These are phyloP conservation scores for Otus sunia DNA, from an alignment of 2,113 vertebrate genomes.

Conservation along the genomic window DNA sequence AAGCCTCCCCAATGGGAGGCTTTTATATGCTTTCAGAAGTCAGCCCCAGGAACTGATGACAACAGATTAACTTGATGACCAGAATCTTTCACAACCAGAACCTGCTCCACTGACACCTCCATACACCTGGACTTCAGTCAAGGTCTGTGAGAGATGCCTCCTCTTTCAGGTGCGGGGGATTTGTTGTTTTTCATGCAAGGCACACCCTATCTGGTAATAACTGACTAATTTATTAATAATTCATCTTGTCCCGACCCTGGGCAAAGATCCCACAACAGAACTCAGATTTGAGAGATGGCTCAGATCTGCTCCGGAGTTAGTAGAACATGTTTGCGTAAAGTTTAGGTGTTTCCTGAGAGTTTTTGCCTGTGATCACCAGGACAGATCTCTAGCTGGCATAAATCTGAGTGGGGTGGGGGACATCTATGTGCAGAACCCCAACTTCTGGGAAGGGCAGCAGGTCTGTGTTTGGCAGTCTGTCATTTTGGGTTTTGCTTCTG, in stretches of 20 bases:
- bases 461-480: neutral
- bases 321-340: neutral
- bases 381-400: neutral
- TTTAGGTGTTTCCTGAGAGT: neutral
- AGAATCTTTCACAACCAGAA: constrained; percentile 59
- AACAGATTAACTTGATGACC: constrained; percentile 40
- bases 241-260: neutral
- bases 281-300: accelerated
- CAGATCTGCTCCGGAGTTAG: accelerated
- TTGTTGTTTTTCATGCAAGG: neutral
- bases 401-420: neutral
- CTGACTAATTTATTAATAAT: neutral
- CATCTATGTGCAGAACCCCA: too few species aligned
- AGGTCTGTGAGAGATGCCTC: neutral
- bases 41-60: neutral
- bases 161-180: neutral
- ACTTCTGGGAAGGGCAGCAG: neutral
- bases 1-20: neutral
- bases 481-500: neutral
- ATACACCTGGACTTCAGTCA: constrained; percentile 25
- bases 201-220: constrained; percentile 17
- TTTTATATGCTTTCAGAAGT: constrained; percentile 16
- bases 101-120: constrained; percentile 39
- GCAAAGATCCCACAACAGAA: neutral
- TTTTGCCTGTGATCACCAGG: neutral